Conservation (phyloP, 2,113 vertebrate species). For the Erythrocercus mccallii region DNA sequence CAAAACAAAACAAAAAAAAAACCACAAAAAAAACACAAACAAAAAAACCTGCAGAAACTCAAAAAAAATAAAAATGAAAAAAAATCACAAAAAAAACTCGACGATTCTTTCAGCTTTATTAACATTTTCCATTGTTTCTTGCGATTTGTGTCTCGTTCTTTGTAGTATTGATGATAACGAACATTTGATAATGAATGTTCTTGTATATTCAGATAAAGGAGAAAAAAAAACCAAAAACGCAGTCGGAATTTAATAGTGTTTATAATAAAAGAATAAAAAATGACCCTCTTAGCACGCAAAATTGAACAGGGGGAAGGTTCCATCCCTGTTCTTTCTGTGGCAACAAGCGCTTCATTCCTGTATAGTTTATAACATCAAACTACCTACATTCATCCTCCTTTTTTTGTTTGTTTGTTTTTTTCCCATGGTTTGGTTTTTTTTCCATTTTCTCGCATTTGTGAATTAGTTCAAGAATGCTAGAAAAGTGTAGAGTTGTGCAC, state of each 20-base stretch:
- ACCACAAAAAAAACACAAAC: neutral
- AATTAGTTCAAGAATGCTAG: slow-evolving; percentile 90
- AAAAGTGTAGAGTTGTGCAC: slow-evolving; percentile 90
- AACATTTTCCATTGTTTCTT: slow-evolving; percentile 84
- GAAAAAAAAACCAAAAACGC: slow-evolving; percentile 85
- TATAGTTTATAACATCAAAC: slow-evolving; percentile 76
- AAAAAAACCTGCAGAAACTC: slow-evolving; percentile 73
- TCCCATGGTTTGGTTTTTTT: neutral
- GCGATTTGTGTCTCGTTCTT: slow-evolving; percentile 85
- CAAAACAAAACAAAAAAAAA: slow-evolving; percentile 48
- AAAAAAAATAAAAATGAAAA: slow-evolving; percentile 63
- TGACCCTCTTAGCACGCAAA: slow-evolving; percentile 84
- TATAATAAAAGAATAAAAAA: slow-evolving; percentile 79
- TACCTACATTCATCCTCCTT: slow-evolving; percentile 74
- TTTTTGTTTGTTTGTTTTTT: neutral
- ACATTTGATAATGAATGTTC: slow-evolving; percentile 86
- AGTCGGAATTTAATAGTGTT: slow-evolving; percentile 86
- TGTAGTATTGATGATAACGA: slow-evolving; percentile 79
- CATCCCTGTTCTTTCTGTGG: slow-evolving; percentile 69
- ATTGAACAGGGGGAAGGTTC: slow-evolving; percentile 62
- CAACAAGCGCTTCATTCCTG: slow-evolving; percentile 72
- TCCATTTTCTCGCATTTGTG: slow-evolving; percentile 84
- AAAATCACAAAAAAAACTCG: slow-evolving; percentile 55
- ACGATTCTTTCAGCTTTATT: slow-evolving; percentile 87
- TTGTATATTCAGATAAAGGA: slow-evolving; percentile 85